Conservation (phyloP, 2,113 vertebrate species). For the Thalassoma bifasciatum region DNA sequence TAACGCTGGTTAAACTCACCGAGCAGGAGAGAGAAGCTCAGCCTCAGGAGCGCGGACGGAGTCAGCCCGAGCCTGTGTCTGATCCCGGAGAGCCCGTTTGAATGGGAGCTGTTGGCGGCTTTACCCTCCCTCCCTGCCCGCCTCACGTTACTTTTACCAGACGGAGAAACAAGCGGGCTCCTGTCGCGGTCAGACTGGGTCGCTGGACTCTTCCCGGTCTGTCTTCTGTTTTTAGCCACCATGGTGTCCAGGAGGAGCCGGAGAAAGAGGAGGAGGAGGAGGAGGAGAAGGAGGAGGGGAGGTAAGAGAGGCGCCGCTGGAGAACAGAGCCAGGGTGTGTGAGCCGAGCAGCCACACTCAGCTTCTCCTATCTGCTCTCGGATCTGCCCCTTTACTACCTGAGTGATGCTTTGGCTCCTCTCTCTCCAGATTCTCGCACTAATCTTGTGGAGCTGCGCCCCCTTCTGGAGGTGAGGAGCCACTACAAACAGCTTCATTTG, state of each 20-base stretch:
- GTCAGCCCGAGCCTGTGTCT: conserved; percentile 73
- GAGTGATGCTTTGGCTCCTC: conserved; percentile 39
- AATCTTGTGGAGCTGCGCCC: conserved; percentile 32
- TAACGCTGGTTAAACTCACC: conserved; percentile 71
- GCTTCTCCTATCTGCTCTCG: conserved; percentile 45
- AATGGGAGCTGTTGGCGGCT: conserved; percentile 51
- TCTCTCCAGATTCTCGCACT: neutral
- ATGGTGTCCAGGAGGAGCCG: conserved; percentile 60
- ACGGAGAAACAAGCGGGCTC: conserved; percentile 63
- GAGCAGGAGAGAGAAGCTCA: conserved; percentile 69
- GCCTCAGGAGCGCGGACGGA: conserved; percentile 54
- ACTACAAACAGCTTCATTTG: conserved; percentile 31
- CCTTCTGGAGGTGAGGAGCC: conserved; percentile 18
- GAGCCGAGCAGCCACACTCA: conserved; percentile 36
- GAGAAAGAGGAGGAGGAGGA: too few species aligned
- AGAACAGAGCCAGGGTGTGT: conserved; percentile 12
- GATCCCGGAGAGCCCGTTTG: conserved; percentile 68
- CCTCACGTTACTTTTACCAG: conserved; percentile 69
- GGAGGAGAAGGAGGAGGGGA: too few species aligned
- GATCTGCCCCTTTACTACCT: conserved; percentile 63
- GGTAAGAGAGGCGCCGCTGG: neutral
- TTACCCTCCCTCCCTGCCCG: conserved; percentile 77
- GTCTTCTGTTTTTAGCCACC: conserved; percentile 79
- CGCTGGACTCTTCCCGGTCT: conserved; percentile 71
- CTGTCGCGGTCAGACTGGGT: conserved; percentile 74